These are phyloP conservation scores for Sula dactylatra DNA, from an alignment of 2,113 vertebrate species.

Conservation along the genomic window DNA sequence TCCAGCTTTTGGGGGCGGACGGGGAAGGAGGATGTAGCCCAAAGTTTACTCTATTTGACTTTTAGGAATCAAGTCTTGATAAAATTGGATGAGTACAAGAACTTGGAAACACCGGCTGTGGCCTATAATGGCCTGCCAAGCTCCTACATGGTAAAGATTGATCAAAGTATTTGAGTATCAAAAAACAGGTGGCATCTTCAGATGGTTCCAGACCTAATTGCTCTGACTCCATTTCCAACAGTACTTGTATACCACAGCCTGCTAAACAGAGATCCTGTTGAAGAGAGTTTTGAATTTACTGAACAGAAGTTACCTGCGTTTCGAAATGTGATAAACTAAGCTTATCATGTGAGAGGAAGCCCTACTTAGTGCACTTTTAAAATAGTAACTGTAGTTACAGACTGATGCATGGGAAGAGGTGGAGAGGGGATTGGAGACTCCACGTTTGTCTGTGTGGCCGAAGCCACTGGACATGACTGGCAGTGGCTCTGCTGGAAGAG, in stretches of 20 bases:
- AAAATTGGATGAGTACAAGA: not conserved
- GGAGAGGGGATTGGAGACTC: not conserved
- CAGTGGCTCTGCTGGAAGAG: not conserved
- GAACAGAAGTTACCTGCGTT: not conserved
- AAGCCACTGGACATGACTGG: not conserved
- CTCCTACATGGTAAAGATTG: not conserved
- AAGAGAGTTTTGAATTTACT: not conserved
- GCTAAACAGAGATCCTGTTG: not conserved
- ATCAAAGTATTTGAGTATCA: not conserved
- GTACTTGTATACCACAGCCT: not conserved
- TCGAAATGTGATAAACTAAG: not conserved
- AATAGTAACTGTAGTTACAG: not conserved
- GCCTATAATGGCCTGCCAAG: not conserved
- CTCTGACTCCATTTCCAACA: not conserved
- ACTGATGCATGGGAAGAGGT: not conserved
- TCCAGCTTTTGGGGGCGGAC: not conserved
- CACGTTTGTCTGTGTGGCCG: not conserved
- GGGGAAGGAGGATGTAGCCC: not conserved
- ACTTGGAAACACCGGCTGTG: not conserved
- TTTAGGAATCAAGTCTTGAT: not conserved
- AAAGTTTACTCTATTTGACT: not conserved
- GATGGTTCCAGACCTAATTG: not conserved
- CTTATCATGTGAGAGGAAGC: not conserved
- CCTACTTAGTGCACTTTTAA: not conserved
- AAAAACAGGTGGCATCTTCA: not conserved